These are phyloP conservation scores for Microplitis manilae DNA, from an alignment of 2,888 invertebrate genomes.

Conservation along the genomic window DNA sequence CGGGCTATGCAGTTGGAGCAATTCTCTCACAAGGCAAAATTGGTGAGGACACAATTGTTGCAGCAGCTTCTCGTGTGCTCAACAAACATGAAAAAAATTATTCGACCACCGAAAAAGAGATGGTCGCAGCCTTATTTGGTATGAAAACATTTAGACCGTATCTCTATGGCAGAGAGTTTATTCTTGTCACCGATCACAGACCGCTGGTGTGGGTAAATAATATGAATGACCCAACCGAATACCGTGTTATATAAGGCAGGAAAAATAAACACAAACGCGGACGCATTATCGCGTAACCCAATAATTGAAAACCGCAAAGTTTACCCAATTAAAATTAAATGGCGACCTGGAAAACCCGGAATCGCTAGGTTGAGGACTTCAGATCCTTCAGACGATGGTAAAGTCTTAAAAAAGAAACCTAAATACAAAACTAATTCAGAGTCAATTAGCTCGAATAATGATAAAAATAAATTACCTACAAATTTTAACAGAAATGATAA, in stretches of 20 bases:
- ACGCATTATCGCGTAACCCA: constrained; percentile 33
- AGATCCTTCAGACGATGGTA: background rate
- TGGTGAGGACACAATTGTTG: constrained; percentile 60
- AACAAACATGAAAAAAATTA: constrained; percentile 57
- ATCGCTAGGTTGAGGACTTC: constrained; percentile 21
- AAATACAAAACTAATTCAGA: background rate
- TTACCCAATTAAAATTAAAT: constrained; percentile 23
- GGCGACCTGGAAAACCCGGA: constrained; percentile 34
- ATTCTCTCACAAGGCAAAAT: constrained; percentile 60
- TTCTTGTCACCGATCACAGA: constrained; percentile 22
- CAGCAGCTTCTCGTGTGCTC: constrained; percentile 58
- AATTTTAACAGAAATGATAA: background rate
- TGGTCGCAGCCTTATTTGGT: constrained; percentile 17
- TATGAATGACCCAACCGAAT: constrained; percentile 54
- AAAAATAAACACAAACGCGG: constrained; percentile 28
- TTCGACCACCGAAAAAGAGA: constrained; percentile 29
- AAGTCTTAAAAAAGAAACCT: background rate
- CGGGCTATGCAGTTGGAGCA: constrained; percentile 47
- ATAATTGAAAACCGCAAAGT: background rate
- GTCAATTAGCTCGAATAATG: background rate
- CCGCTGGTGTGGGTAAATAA: constrained; percentile 21
- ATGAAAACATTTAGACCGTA: constrained; percentile 23
- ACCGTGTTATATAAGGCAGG: constrained; percentile 36
- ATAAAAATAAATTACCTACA: background rate
- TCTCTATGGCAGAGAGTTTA: constrained; percentile 23